Evolutionary conservation across 2,797 vertebrate genomes (phyloP).

Genomic region (Acipenser oxyrinchus): DNA sequence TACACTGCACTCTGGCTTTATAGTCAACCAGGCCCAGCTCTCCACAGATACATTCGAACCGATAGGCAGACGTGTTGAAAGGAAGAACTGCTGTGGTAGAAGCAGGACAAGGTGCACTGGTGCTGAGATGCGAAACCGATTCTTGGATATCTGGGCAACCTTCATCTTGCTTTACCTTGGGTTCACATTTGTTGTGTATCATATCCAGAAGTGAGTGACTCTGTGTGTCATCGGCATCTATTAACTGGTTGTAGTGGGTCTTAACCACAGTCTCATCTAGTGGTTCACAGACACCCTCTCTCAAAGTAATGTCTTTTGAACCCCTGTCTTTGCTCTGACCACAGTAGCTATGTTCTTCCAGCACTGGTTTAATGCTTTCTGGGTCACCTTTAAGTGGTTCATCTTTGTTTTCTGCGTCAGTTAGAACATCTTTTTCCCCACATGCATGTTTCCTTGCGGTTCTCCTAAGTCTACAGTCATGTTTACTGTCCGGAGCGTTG

Average conservation of each 20-base stretch:
- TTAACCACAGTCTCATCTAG: slow-evolving; percentile 26
- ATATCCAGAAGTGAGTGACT: slow-evolving; percentile 14
- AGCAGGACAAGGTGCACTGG: slow-evolving; percentile 16
- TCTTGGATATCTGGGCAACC: slow-evolving; percentile 12
- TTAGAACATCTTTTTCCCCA: slow-evolving; percentile 50
- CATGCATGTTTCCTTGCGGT: slow-evolving; percentile 51
- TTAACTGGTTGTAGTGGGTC: neutral
- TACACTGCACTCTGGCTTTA: slow-evolving; percentile 89
- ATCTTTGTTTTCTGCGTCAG: slow-evolving; percentile 38
- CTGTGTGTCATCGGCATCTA: slow-evolving; percentile 25
- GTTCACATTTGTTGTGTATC: slow-evolving; percentile 25
- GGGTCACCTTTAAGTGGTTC: slow-evolving; percentile 40
- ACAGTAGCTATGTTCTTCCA: slow-evolving; percentile 56
- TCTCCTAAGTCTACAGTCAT: slow-evolving; percentile 43
- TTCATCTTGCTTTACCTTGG: slow-evolving; percentile 20
- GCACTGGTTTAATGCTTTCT: slow-evolving; percentile 27
- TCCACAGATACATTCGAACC: slow-evolving; percentile 94
- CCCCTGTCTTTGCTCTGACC: slow-evolving; percentile 31
- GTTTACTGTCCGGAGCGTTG: slow-evolving; percentile 31
- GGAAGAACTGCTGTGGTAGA: slow-evolving; percentile 52
- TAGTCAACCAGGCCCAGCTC: slow-evolving; percentile 77
- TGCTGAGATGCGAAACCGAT: slow-evolving; percentile 15
- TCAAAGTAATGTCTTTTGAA: slow-evolving; percentile 22
- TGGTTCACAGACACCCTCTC: slow-evolving; percentile 16
- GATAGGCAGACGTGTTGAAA: slow-evolving; percentile 74